phyloP scores from a whole-genome alignment of 2,797 vertebrate genomes.

The Oophaga sylvatica region DNA sequence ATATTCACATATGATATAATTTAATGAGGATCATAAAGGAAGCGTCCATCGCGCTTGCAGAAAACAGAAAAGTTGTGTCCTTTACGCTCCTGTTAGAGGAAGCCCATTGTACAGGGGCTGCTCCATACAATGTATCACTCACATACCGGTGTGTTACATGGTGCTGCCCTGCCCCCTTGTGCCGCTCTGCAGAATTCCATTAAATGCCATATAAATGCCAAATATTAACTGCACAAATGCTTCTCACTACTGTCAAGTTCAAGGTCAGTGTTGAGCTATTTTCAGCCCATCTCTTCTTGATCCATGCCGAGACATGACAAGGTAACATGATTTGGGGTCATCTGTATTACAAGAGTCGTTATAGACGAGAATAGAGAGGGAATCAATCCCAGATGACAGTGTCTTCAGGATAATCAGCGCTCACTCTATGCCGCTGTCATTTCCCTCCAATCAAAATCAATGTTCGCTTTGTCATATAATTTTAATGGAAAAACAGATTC shows the following conservation, averaged over 20 bases:
- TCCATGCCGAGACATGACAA: conserved; percentile 93
- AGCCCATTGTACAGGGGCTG: neutral
- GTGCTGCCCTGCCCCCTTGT: conserved; percentile 89
- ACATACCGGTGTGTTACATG: conserved; percentile 73
- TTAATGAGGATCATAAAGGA: neutral
- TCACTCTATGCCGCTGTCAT: conserved; percentile 84
- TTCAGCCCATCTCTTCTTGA: conserved; percentile 91
- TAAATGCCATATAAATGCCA: conserved; percentile 66
- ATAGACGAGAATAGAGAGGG: conserved; percentile 83
- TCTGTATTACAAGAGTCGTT: conserved; percentile 91
- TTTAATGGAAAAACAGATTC: conserved; percentile 74
- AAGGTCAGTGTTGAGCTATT: conserved; percentile 90
- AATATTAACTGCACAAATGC: conserved; percentile 68
- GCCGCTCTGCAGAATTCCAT: conserved; percentile 71
- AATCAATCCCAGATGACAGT: conserved; percentile 95
- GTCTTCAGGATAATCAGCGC: conserved; percentile 92
- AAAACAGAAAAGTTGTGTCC: neutral
- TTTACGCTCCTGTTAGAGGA: neutral
- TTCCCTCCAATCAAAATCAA: conserved; percentile 76
- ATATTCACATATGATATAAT: neutral
- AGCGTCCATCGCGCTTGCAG: conserved; percentile 5
- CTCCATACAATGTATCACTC: neutral
- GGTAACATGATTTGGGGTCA: conserved; percentile 89
- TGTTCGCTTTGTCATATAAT: conserved; percentile 81
- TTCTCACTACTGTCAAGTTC: conserved; percentile 80